Evolutionary conservation across 2,113 vertebrate species (phyloP).

Genomic region (Colistium nudipinnis): DNA sequence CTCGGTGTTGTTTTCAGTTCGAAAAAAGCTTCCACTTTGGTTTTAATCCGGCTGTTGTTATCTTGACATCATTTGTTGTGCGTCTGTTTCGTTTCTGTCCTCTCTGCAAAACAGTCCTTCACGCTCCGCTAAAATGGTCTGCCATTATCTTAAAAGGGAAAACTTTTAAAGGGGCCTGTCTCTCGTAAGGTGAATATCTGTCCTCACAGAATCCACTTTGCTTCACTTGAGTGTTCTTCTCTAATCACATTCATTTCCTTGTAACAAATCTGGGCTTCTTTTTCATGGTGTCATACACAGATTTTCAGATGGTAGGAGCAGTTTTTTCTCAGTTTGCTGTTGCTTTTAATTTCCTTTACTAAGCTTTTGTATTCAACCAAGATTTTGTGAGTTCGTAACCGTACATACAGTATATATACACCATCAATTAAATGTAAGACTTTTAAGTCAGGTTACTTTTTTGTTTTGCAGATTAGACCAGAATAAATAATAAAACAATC

Average conservation of each 20-base stretch:
- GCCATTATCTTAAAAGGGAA: not conserved
- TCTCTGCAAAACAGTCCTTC: not conserved
- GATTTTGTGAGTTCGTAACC: not conserved
- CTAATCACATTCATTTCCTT: not conserved
- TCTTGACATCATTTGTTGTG: constrained; percentile 18
- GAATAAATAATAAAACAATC: no score
- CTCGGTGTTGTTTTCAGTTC: constrained; percentile 5
- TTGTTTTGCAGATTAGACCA: no score
- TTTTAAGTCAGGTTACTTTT: no score
- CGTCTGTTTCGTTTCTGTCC: constrained; percentile 5
- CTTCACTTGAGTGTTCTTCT: no score
- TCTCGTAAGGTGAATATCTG: not conserved
- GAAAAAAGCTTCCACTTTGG: constrained; percentile 33
- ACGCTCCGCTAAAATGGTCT: not conserved
- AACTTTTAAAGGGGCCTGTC: not conserved
- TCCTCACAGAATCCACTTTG: not conserved
- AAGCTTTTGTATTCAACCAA: not conserved
- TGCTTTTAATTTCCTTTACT: not conserved
- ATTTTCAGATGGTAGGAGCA: not conserved
- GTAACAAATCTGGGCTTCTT: not conserved
- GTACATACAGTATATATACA: no score
- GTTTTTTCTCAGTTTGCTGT: not conserved
- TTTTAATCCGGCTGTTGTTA: constrained; percentile 47
- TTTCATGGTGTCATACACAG: not conserved
- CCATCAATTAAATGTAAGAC: no score